These are phyloP conservation scores for Galago senegalensis DNA, from an alignment of 2,797 vertebrate genomes.

Conservation along the genomic window DNA sequence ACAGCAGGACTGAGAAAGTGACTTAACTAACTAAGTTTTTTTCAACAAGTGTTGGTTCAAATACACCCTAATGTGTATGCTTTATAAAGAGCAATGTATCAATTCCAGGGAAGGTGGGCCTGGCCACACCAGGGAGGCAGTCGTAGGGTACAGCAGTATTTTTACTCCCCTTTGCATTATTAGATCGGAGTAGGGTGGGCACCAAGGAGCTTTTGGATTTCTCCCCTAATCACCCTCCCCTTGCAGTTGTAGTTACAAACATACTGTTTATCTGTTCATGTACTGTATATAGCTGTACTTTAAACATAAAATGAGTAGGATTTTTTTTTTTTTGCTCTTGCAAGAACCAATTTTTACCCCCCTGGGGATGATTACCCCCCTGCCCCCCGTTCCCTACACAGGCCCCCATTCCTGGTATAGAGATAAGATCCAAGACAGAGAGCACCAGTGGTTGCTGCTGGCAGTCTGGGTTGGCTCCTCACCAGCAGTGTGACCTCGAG, in stretches of 20 bases:
- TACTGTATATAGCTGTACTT: background rate
- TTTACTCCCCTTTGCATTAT: background rate
- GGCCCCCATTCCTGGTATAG: no score
- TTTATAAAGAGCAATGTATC: background rate
- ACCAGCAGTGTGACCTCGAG: background rate
- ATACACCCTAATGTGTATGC: background rate
- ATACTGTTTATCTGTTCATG: background rate
- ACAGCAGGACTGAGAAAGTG: background rate
- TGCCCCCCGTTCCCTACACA: no score
- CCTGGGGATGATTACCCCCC: rapidly evolving
- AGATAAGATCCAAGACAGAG: background rate
- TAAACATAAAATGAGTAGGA: background rate
- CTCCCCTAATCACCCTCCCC: background rate
- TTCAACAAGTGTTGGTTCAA: background rate
- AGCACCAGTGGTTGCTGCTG: background rate
- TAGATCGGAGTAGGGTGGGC: no score
- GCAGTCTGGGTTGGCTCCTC: background rate
- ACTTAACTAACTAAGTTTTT: background rate
- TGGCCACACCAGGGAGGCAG: background rate
- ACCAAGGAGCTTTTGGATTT: background rate
- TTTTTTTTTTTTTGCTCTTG: background rate
- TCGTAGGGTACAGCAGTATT: background rate
- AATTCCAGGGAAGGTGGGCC: background rate
- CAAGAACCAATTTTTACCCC: background rate
- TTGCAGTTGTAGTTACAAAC: background rate